Conservation (phyloP, 2,888 invertebrate species). For the Melinopterus prodromus region DNA sequence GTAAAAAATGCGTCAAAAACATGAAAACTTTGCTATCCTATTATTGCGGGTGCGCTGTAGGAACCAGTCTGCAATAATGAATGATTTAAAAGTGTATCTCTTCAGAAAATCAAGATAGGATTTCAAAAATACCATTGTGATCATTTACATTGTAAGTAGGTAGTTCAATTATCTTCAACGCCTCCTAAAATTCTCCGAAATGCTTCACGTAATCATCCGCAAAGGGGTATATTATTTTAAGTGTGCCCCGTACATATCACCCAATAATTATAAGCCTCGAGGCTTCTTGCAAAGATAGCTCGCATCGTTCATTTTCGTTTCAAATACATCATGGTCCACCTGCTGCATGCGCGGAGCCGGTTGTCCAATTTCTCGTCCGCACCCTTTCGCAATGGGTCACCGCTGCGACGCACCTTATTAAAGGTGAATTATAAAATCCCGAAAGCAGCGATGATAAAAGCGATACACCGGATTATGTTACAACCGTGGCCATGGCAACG, state of each 20-base stretch:
- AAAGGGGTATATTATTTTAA: neutral
- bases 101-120: no score
- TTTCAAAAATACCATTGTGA: no score
- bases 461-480: neutral
- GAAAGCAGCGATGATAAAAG: neutral
- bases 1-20: no score
- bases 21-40: no score
- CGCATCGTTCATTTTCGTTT: conserved; percentile 10
- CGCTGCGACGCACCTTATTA: neutral
- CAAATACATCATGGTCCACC: conserved; percentile 6
- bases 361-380: conserved; percentile 14
- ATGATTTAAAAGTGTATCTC: no score
- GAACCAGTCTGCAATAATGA: no score
- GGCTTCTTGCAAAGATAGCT: neutral
- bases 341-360: conserved; percentile 13
- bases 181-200: neutral
- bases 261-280: neutral
- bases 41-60: no score
- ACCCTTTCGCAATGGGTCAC: neutral
- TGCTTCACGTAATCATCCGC: neutral
- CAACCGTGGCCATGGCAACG: neutral
- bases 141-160: no score
- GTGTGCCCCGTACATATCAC: neutral
- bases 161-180: neutral
- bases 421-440: conserved; percentile 4